Conservation (phyloP, 2,113 vertebrate species). For the Puntigrus tetrazona region DNA sequence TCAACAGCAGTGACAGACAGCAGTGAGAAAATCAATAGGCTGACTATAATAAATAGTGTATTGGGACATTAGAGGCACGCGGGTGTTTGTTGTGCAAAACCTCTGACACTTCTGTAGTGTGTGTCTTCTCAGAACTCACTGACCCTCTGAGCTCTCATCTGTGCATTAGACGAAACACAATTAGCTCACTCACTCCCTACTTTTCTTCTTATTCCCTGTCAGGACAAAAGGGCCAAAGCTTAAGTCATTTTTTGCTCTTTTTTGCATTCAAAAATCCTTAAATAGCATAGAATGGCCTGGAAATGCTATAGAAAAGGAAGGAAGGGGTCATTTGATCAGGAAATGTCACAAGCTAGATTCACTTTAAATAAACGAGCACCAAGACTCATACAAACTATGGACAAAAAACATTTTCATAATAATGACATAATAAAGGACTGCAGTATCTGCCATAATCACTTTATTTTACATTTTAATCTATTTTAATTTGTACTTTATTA, state of each 20-base stretch:
- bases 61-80: not conserved
- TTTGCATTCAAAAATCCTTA: not conserved
- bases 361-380: not conserved
- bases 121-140: not conserved
- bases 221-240: not conserved
- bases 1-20: slow-evolving; percentile 22
- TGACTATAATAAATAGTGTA: slow-evolving; percentile 39
- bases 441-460: no score
- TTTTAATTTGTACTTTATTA: no score
- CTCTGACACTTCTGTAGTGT: not conserved
- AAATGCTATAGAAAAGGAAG: not conserved
- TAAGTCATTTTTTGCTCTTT: not conserved
- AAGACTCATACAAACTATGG: not conserved
- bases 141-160: not conserved
- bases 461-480: no score
- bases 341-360: not conserved
- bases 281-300: not conserved
- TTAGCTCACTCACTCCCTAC: not conserved
- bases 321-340: not conserved
- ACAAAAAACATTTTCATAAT: no score
- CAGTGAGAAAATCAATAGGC: slow-evolving; percentile 48
- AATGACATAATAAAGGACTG: no score
- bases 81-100: not conserved
- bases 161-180: not conserved
- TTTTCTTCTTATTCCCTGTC: not conserved